phyloP scores from a whole-genome alignment of 2,797 vertebrate genomes.

The Notamacropus eugenii region DNA sequence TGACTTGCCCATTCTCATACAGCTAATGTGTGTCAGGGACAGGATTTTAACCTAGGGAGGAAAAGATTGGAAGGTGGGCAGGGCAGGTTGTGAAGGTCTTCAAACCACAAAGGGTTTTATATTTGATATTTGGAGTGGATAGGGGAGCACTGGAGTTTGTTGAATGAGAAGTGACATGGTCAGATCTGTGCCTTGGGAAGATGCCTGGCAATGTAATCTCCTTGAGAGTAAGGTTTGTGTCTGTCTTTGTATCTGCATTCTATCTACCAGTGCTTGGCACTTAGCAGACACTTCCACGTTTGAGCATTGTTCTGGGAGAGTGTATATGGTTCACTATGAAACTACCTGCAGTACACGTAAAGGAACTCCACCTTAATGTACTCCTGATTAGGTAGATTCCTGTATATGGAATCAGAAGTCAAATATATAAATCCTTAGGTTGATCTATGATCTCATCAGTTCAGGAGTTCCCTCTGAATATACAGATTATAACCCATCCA shows the following conservation, averaged over 20 bases:
- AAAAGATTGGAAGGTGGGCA: background rate
- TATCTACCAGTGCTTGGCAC: background rate
- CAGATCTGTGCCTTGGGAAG: background rate
- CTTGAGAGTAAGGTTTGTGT: background rate
- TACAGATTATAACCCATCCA: background rate
- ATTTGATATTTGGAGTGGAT: background rate
- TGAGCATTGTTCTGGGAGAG: background rate
- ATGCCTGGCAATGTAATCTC: background rate
- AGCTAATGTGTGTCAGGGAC: background rate
- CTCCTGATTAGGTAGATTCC: background rate
- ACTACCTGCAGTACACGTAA: background rate
- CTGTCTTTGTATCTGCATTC: background rate
- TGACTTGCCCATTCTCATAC: background rate
- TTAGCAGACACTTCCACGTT: background rate
- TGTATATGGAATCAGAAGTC: background rate
- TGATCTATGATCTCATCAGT: background rate
- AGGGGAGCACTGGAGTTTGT: background rate
- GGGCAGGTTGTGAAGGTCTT: background rate
- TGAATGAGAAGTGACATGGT: background rate
- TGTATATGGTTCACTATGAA: background rate
- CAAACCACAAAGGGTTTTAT: background rate
- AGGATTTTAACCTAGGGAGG: background rate
- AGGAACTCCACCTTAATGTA: background rate
- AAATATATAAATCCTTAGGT: background rate
- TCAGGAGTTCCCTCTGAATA: background rate